Evolutionary conservation across 2,888 invertebrate species (phyloP), one percentile per base, ranked within the genome.

Genomic region (Volucella inflata): DNA sequence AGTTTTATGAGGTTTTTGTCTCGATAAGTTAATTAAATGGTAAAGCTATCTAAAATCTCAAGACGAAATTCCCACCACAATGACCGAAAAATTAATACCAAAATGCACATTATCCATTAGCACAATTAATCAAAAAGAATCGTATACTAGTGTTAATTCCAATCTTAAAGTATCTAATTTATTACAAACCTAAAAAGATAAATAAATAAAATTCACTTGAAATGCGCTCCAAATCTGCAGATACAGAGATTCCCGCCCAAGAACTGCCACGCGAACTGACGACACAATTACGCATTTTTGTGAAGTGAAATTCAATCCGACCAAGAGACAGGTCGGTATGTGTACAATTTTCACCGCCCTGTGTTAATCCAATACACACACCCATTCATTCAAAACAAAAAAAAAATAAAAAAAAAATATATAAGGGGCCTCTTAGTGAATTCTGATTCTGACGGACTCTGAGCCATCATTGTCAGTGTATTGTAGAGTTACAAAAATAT

Each of bases 401-500:
- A 44, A 38, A 9, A 55, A 40, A 30, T 6, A 3, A 30, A 6
- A 30, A 30, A 21, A 21, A 2, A 21, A 21, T 21, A 21, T 4
- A 21, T 21, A 30, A 30, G 30, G 6, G 30, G 30, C 30, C 30
- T 30, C 30, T 30, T 30, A 30, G 30, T 30, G 30, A 30, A 30
- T 30, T 30, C 30, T 30, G 30, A 30, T 30, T 42, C 14, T 17
- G 36, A 14, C 14, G 55, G 11, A 44, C 57, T 21, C 48, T 57
- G 51, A 10, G 30, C 8, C 36, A 57, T 48, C 60, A 53, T 46
- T 78, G 78, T 62, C 70, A 64, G 55, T 78, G 55, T 77, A 42
- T 55, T 57, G 78, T 64, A 55, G 78, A 78, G 70, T 78, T 78
- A 78, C 78, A 64, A 71, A 77, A 70, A 71, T 72, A 72, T 72